Conservation (phyloP, 1,140 invertebrate species). For the Littorina saxatilis region DNA sequence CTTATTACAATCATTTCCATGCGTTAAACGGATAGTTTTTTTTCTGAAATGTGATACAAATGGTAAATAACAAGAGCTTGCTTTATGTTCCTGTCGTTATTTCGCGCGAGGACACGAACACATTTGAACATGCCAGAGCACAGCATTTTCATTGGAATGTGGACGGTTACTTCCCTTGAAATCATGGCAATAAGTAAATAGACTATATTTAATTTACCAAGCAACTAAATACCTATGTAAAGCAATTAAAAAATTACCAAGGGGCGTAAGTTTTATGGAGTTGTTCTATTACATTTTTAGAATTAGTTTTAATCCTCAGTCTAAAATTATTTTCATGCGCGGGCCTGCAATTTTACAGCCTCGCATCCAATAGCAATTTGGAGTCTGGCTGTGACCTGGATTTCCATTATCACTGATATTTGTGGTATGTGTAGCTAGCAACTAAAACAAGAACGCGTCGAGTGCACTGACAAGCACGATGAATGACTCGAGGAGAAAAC, state of each 20-base stretch:
- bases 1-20: too few species aligned
- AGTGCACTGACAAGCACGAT: constrained; percentile 51
- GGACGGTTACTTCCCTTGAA: constrained; percentile 7
- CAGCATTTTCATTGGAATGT: too few species aligned
- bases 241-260: background rate
- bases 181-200: background rate
- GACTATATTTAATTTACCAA: background rate
- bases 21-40: too few species aligned
- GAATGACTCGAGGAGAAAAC: constrained; percentile 67
- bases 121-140: too few species aligned
- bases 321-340: constrained; percentile 9
- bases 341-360: background rate
- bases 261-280: background rate
- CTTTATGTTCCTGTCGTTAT: too few species aligned
- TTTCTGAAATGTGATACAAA: too few species aligned
- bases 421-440: constrained; percentile 52
- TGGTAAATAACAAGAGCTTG: too few species aligned
- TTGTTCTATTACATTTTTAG: background rate
- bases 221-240: background rate
- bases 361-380: constrained; percentile 26
- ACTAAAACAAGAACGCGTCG: constrained; percentile 48
- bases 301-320: background rate
- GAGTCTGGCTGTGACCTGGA: constrained; percentile 37
- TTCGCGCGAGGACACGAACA: too few species aligned
- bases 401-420: constrained; percentile 50